Percentiles rank a stretch among this genome's conserved stretches.
Conservation (phyloP, 1,140 invertebrate genomes). For the Vanessa tameamea region DNA sequence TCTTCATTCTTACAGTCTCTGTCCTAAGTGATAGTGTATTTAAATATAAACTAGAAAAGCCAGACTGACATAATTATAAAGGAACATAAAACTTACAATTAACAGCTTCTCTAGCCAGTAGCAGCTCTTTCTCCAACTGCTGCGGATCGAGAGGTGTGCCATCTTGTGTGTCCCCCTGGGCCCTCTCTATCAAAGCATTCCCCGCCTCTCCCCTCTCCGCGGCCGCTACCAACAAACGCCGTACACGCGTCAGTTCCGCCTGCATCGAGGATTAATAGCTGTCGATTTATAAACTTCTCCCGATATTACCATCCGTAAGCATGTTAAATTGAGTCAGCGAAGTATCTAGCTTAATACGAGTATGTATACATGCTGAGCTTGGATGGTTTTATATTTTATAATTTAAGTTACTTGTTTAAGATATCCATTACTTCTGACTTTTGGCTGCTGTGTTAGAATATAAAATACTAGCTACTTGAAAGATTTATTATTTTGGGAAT, state of each 20-base stretch:
- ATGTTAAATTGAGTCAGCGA: conserved; percentile 35
- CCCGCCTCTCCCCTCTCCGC: conserved; percentile 83
- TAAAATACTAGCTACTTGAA: too few species aligned
- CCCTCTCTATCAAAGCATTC: conserved; percentile 80
- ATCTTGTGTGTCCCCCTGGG: conserved; percentile 69
- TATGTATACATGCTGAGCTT: background rate
- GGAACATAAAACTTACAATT: conserved; percentile 64
- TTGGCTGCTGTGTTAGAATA: background rate
- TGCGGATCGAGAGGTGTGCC: conserved; percentile 57
- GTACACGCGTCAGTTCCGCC: conserved; percentile 84
- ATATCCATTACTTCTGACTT: background rate
- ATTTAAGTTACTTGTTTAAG: background rate
- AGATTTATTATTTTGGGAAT: too few species aligned
- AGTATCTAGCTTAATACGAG: background rate
- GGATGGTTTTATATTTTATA: background rate
- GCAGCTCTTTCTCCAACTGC: conserved; percentile 73
- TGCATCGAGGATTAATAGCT: conserved; percentile 49
- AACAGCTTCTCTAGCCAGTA: conserved; percentile 78
- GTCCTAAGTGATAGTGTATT: too few species aligned
- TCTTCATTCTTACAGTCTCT: too few species aligned
- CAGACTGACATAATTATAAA: background rate
- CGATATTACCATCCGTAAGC: conserved; percentile 30
- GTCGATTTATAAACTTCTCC: conserved; percentile 44
- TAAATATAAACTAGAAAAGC: too few species aligned
- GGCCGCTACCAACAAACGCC: conserved; percentile 81